Evolutionary conservation across 2,888 invertebrate genomes (phyloP), one percentile per base, ranked within the genome.

Genomic region (Plusia festucae): DNA sequence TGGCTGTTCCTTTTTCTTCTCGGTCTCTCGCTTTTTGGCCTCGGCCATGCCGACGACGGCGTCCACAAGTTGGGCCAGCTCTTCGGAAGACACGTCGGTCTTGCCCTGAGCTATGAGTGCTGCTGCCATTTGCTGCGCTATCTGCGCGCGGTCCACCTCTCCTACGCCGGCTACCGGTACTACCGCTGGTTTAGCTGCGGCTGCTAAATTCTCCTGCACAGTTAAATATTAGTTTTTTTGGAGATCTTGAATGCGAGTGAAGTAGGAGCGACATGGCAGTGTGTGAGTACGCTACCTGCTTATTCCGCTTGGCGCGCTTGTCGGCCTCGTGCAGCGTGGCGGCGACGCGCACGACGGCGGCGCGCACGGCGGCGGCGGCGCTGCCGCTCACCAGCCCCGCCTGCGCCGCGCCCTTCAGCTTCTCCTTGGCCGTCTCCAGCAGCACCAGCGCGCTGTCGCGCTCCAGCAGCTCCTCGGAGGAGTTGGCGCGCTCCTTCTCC

Each of bases 401-500:
- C 83, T 97, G 96, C 66, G 97, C 90, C 60, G 97, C 97, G 54
- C 97, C 97, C 88, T 97, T 97, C 54, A 98, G 92, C 89, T 98
- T 98, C 89, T 98, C 98, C 84, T 98, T 98, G 0, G 97, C 97
- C 0, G 98, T 98, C 92, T 98, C 98, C 73, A 98, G 96, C 74
- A 98, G 93, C 0, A 97, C 97, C 79, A 96, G 96, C 60, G 97
- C 96, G 49, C 96, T 95, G 59, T 98, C 97, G 70, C 97, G 97
- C 59, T 96, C 95, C 0, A 98, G 90, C 49, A 98, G 87, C 66
- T 97, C 96, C 76, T 98, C 97, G 0, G 98, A 97, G 2, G 97
- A 97, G 88, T 97, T 97, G 0, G 97, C 96, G 76, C 95, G 95
- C 1, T 91, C 92, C 93, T 98, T 98, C 84, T 98, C 98, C 91